These are phyloP conservation scores for Dioctria linearis DNA, from an alignment of 2,888 invertebrate genomes.

Conservation along the genomic window DNA sequence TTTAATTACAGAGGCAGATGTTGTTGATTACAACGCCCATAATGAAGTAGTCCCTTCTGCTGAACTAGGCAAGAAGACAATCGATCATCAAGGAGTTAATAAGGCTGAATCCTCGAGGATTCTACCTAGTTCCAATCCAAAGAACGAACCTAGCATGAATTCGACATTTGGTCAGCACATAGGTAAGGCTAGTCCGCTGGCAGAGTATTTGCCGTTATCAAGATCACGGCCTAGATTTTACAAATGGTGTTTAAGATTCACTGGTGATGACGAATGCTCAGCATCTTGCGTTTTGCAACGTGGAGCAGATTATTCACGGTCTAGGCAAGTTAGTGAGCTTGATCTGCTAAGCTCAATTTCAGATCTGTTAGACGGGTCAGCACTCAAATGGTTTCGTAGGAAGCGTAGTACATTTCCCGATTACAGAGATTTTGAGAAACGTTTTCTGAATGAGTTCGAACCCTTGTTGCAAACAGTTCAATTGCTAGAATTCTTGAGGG, in stretches of 20 bases:
- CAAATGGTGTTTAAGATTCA: background rate
- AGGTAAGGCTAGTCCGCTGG: too few species aligned
- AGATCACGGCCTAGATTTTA: background rate
- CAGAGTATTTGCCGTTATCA: background rate
- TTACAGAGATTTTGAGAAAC: background rate
- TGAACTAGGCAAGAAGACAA: too few species aligned
- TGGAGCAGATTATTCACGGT: background rate
- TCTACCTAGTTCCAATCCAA: too few species aligned
- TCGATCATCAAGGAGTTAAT: too few species aligned
- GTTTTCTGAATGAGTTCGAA: background rate
- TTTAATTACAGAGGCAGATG: too few species aligned
- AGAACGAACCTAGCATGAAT: too few species aligned
- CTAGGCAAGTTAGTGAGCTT: background rate
- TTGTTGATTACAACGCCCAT: too few species aligned
- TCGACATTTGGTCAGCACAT: too few species aligned
- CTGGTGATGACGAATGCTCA: background rate
- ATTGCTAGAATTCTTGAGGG: background rate
- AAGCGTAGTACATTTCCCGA: background rate
- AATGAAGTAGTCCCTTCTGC: too few species aligned
- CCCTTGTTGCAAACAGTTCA: background rate
- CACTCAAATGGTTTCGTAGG: background rate
- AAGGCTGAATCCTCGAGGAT: too few species aligned
- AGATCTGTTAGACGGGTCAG: background rate
- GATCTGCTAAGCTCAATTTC: background rate
- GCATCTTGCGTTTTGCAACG: background rate